A percentile compares a stretch with the other conserved stretches of the same genome.
phyloP scores from a whole-genome alignment of 2,113 vertebrate species.

The Felis chaus region DNA sequence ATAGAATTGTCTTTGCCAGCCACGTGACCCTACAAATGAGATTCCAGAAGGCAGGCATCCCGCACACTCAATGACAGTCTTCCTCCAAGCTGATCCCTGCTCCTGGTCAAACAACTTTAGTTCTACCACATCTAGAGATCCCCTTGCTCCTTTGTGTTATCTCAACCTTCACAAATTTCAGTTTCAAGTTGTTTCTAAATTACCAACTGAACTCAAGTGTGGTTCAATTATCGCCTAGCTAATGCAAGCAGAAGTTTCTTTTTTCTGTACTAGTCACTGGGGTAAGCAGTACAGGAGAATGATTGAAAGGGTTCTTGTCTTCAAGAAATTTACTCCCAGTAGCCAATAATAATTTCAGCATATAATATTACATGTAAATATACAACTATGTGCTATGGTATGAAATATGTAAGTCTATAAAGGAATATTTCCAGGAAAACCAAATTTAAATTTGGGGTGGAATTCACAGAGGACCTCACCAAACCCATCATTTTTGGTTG shows the following conservation, averaged over 20 bases:
- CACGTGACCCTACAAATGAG: accelerated
- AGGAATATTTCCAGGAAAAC: background rate
- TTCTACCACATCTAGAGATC: background rate
- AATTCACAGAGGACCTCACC: background rate
- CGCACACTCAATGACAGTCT: background rate
- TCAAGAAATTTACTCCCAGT: background rate
- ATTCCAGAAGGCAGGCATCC: background rate
- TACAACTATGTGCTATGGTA: background rate
- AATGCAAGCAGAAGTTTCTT: background rate
- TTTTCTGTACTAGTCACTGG: background rate
- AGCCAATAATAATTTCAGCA: background rate
- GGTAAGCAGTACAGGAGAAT: background rate
- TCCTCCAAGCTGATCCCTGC: background rate
- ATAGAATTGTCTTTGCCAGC: background rate
- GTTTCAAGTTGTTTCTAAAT: background rate
- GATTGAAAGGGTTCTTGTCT: background rate
- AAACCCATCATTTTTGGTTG: background rate
- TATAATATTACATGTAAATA: background rate
- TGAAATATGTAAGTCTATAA: background rate
- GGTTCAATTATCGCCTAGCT: background rate
- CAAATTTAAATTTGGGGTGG: background rate
- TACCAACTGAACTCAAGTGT: background rate
- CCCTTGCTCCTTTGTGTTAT: accelerated
- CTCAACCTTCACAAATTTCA: background rate
- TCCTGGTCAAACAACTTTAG: background rate